Evolutionary conservation across 2,113 vertebrate species (phyloP).

Genomic region (Hydrolagus affinis): DNA sequence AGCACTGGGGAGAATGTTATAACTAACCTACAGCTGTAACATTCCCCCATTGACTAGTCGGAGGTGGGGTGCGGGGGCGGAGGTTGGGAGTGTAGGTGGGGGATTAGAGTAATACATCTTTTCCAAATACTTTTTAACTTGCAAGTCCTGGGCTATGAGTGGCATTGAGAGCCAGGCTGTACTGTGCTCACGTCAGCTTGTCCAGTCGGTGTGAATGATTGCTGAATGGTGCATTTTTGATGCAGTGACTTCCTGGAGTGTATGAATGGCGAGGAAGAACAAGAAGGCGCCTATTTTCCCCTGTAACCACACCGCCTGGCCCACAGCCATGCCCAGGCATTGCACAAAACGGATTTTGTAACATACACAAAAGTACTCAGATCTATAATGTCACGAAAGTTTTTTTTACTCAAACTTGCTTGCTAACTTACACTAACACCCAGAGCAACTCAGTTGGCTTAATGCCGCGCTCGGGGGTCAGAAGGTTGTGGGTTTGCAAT

Average conservation of each 20-base stretch:
- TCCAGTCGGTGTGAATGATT: not conserved
- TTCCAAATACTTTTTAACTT: too few relatives aligned
- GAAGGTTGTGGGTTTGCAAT: too few relatives aligned
- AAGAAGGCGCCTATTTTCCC: not conserved
- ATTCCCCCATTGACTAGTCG: too few relatives aligned
- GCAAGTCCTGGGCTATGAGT: not conserved
- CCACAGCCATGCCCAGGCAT: not conserved
- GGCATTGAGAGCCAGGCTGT: not conserved
- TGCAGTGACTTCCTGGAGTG: not conserved
- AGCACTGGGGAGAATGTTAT: too few relatives aligned
- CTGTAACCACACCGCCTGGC: not conserved
- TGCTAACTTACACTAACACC: too few relatives aligned
- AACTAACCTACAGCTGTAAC: too few relatives aligned
- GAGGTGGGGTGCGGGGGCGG: too few relatives aligned
- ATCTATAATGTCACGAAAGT: not conserved
- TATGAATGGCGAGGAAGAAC: not conserved
- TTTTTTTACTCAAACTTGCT: not conserved
- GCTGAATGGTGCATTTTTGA: not conserved
- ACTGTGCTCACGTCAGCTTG: not conserved
- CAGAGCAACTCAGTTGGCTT: too few relatives aligned
- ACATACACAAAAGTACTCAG: not conserved
- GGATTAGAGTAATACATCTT: too few relatives aligned
- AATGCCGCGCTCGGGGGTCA: too few relatives aligned
- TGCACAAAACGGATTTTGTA: not conserved
- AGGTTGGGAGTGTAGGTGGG: too few relatives aligned